Conservation (phyloP, 2,113 vertebrate genomes). For the Hypanus sabinus region DNA sequence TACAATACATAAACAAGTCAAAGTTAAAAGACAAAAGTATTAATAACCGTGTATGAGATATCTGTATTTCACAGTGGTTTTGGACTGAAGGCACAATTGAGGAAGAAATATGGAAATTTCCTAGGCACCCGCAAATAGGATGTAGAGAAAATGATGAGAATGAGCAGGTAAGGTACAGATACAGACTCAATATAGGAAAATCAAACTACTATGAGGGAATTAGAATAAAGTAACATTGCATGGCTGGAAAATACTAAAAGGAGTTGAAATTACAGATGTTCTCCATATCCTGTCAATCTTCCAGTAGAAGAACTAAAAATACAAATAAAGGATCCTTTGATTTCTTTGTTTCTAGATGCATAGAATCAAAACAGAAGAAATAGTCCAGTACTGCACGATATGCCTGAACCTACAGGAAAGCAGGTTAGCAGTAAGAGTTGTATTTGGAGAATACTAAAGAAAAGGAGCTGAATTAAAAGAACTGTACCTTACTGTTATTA, state of each 20-base stretch:
- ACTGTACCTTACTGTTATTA: no score
- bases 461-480: no score
- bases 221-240: neutral
- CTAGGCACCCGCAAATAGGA: neutral
- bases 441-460: no score
- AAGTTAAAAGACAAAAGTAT: neutral
- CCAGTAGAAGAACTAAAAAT: neutral
- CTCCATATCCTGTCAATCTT: neutral
- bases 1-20: neutral
- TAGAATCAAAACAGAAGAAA: neutral
- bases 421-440: no score
- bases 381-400: no score
- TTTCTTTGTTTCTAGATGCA: neutral
- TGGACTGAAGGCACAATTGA: neutral
- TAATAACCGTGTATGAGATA: neutral
- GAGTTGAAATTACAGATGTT: neutral
- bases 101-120: neutral
- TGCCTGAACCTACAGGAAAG: no score
- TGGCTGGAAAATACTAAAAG: neutral
- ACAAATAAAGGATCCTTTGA: neutral
- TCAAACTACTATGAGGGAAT: neutral
- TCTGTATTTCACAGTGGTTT: neutral
- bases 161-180: neutral
- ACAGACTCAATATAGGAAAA: neutral
- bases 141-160: neutral